phyloP scores from a whole-genome alignment of 2,113 vertebrate species.

The Vidua chalybeata region DNA sequence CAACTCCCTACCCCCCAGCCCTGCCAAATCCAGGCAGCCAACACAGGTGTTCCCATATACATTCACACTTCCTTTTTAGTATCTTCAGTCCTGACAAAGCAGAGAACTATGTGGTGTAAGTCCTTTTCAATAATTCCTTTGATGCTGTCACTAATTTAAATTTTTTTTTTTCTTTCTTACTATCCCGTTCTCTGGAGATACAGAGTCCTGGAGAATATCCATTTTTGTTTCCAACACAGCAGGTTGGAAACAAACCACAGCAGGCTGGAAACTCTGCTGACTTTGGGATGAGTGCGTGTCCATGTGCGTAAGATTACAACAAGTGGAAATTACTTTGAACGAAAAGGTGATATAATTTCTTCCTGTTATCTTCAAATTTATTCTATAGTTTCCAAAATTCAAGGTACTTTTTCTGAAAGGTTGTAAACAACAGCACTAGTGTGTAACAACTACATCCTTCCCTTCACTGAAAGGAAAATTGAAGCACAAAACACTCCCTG shows the following conservation, averaged over 20 bases:
- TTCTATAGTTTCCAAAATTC: background rate
- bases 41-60: background rate
- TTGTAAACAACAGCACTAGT: background rate
- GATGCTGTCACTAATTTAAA: background rate
- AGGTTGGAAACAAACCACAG: background rate
- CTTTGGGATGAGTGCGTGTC: fast-evolving
- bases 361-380: background rate
- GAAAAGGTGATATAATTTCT: background rate
- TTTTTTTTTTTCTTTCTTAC: background rate
- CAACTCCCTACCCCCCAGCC: background rate
- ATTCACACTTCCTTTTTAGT: background rate
- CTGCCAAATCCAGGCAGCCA: background rate
- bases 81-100: background rate
- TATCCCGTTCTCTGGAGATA: background rate
- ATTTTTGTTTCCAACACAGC: background rate
- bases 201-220: background rate
- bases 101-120: background rate
- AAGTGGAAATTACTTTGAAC: background rate
- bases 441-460: background rate
- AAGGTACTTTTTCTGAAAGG: background rate
- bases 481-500: background rate
- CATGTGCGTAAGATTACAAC: background rate
- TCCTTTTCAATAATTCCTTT: background rate
- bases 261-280: background rate
- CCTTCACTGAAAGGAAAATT: background rate